A percentile compares a stretch with the other conserved stretches of the same genome.
phyloP scores from a whole-genome alignment of 2,888 invertebrate species.

The Alloplasta piceator region DNA sequence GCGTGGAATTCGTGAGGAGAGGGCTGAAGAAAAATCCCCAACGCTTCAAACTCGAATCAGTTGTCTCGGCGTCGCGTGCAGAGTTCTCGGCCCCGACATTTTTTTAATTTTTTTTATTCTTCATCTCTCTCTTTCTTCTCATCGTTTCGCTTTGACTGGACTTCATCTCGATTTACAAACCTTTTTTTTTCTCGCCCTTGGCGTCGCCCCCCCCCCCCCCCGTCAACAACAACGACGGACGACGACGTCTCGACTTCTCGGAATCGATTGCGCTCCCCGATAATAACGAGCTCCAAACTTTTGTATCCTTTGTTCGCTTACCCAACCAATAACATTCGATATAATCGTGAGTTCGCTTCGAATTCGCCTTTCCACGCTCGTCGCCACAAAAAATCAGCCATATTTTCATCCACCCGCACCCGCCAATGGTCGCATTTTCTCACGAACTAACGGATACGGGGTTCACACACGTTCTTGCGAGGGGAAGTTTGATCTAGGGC shows the following conservation, averaged over 20 bases:
- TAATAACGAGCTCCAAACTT: slow-evolving; percentile 67
- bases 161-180: slow-evolving; percentile 59
- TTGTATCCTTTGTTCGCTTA: slow-evolving; percentile 67
- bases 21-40: too few species aligned
- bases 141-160: slow-evolving; percentile 23
- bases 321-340: slow-evolving; percentile 2
- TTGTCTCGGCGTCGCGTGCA: slow-evolving; percentile 36
- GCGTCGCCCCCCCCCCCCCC: slow-evolving; percentile 47
- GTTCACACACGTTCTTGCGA: too few species aligned
- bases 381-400: not conserved
- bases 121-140: slow-evolving; percentile 2
- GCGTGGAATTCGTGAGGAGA: too few species aligned
- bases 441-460: too few species aligned
- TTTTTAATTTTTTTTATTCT: not conserved
- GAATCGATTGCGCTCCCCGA: slow-evolving; percentile 69
- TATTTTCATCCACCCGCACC: slow-evolving; percentile 36
- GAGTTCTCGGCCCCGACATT: too few species aligned
- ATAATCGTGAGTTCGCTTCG: not conserved
- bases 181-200: slow-evolving; percentile 33
- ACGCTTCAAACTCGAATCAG: slow-evolving; percentile 7
- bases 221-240: slow-evolving; percentile 37
- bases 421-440: too few species aligned
- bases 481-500: too few species aligned
- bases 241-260: slow-evolving; percentile 62
- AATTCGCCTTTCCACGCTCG: too few species aligned